These are phyloP conservation scores for Pilophorus perplexus DNA, from an alignment of 2,888 invertebrate genomes.

Conservation along the genomic window DNA sequence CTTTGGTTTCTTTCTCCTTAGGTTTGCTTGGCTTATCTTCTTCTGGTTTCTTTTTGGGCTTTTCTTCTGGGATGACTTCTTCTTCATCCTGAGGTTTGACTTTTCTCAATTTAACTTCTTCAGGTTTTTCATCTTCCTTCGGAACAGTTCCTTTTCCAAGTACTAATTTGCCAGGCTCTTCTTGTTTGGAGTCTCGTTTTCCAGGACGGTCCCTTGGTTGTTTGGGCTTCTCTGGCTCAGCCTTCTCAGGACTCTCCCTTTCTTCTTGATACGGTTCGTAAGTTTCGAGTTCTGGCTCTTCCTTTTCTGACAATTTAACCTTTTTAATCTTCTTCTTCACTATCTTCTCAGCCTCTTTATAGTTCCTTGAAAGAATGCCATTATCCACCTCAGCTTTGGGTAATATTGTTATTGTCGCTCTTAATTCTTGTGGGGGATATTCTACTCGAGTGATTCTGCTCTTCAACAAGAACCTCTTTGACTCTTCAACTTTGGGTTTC, in stretches of 20 bases:
- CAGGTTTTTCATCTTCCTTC: constrained; percentile 50
- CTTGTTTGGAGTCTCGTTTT: constrained; percentile 51
- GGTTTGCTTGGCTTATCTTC: constrained; percentile 46
- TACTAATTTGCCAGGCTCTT: constrained; percentile 27
- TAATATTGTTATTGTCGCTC: constrained; percentile 57
- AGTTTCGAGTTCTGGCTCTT: constrained; percentile 54
- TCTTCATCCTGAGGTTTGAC: constrained; percentile 50
- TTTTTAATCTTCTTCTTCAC: constrained; percentile 58
- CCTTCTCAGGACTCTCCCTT: constrained; percentile 49
- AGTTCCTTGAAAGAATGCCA: constrained; percentile 68
- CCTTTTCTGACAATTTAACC: constrained; percentile 53
- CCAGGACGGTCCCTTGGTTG: constrained; percentile 25
- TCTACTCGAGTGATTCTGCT: constrained; percentile 44
- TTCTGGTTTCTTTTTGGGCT: constrained; percentile 40
- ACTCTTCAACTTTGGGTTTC: constrained; percentile 37
- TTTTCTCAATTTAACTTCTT: constrained; percentile 57
- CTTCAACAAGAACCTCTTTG: constrained; percentile 46
- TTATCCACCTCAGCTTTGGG: constrained; percentile 58
- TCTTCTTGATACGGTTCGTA: constrained; percentile 42
- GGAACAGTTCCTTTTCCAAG: constrained; percentile 50
- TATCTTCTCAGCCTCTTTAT: constrained; percentile 66
- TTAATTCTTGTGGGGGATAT: constrained; percentile 62
- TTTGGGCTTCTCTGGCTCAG: constrained; percentile 50
- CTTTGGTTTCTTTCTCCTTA: constrained; percentile 47
- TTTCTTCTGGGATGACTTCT: constrained; percentile 48